Evolutionary conservation across 2,113 vertebrate species (phyloP), one percentile per base, ranked within the genome.

Genomic region (Lepidothrix coronata): DNA sequence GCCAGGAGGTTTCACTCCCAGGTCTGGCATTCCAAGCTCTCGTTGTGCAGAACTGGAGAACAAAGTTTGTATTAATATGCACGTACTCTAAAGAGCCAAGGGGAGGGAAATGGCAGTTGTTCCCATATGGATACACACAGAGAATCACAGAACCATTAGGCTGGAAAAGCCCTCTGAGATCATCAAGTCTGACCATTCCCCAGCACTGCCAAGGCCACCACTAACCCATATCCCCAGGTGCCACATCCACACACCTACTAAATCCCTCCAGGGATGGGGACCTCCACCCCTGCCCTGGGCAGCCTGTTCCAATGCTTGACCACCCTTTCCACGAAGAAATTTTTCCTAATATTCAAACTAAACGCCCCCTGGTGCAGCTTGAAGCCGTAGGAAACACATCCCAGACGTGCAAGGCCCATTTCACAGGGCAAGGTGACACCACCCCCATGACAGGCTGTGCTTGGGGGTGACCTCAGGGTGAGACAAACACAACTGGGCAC

Each of bases 61-160:
- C 31, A 31, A 3, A 0, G 21, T 46, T 14, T 27, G 59, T 0
- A 3, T 30, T 28, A 9, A 2, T 6, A 5, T 6, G 28, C 35
- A 9, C 0, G 2, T 19, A 28, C 6, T 1, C 2, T 23, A 44
- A 16, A 11, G 49, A 86, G 37, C 22, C 1, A 4, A 66, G 66
- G 0, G 16, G 35, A 61, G 46, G 43, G 27, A 62, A 65, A 33
- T 1, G 15, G 37, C 49, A 81, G 27, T 18, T 33, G 16, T 35
- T 85, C 37, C 39, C 28, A 9, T 3, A 44, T 1, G 14, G 37
- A 65, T 41, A n/a, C 20, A 12, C 25, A 15, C 0, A 2, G 11
- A 31, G n/a, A 61, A 41, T 61, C 11, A 17, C 9, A 12, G 87
- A 75, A 39, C 39, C 12, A 14, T 24, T 39, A 9, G 24, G 5